phyloP scores from a whole-genome alignment of 1,140 invertebrate genomes.

The Drosophila micromelanica region DNA sequence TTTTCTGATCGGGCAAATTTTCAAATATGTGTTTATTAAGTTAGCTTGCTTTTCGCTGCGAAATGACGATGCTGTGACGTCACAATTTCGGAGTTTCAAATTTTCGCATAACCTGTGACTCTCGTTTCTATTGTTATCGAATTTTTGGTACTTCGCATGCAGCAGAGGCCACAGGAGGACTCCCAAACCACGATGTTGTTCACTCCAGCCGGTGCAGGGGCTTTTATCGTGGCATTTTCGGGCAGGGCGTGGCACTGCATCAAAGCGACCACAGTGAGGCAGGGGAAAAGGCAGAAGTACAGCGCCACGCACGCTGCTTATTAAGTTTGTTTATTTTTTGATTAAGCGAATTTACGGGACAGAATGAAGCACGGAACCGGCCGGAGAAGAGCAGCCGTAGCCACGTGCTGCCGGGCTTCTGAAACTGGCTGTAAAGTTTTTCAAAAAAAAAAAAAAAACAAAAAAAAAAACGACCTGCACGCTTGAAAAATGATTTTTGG shows the following conservation, averaged over 20 bases:
- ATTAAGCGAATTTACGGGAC: slow-evolving; percentile 67
- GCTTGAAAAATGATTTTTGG: slow-evolving; percentile 81
- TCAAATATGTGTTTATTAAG: too few species aligned
- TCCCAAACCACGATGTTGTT: neutral
- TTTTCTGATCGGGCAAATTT: too few species aligned
- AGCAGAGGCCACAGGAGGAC: slow-evolving; percentile 21
- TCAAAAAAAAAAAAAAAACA: slow-evolving; percentile 1
- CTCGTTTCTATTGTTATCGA: slow-evolving; percentile 27
- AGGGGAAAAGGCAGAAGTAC: neutral
- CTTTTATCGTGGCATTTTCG: neutral
- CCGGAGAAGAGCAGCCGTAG: slow-evolving; percentile 16
- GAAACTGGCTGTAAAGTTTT: slow-evolving; percentile 33
- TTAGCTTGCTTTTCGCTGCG: too few species aligned
- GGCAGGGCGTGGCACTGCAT: slow-evolving; percentile 30
- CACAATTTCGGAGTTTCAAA: too few species aligned
- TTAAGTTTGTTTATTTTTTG: slow-evolving; percentile 73
- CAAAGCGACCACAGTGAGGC: slow-evolving; percentile 45
- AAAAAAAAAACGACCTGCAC: slow-evolving; percentile 29
- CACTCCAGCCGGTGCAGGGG: neutral
- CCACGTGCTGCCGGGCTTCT: slow-evolving; percentile 24
- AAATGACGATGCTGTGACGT: too few species aligned
- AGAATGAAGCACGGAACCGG: slow-evolving; percentile 19
- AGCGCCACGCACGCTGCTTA: slow-evolving; percentile 44
- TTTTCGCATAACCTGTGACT: neutral
- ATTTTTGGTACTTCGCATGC: slow-evolving; percentile 42